Percentiles rank a stretch among this genome's conserved stretches.
These are phyloP conservation scores for Macaria notata DNA, from an alignment of 2,888 invertebrate genomes.

Conservation along the genomic window DNA sequence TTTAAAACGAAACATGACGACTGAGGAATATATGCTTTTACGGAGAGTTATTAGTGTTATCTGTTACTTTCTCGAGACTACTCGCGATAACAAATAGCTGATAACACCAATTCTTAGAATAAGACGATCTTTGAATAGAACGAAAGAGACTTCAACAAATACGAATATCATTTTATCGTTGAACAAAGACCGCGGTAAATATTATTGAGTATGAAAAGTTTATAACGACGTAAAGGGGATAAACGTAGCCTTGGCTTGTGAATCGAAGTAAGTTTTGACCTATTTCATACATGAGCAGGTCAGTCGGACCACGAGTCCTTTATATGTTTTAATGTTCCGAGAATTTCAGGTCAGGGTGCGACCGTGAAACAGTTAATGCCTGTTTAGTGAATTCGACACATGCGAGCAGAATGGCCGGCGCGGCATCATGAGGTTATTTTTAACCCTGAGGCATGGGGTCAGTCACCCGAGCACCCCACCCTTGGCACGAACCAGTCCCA, in stretches of 20 bases:
- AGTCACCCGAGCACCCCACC: slow-evolving; percentile 76
- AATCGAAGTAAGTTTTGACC: slow-evolving; percentile 7
- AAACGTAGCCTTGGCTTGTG: slow-evolving; percentile 2
- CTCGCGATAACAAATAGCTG: slow-evolving; percentile 48
- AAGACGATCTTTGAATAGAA: slow-evolving; percentile 45
- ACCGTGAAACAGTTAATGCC: slow-evolving; percentile 80
- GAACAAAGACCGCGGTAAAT: neutral
- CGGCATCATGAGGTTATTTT: slow-evolving; percentile 76
- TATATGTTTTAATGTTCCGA: slow-evolving; percentile 44
- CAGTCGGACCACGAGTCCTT: slow-evolving; percentile 21
- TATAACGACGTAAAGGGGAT: neutral
- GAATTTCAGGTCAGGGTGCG: slow-evolving; percentile 77
- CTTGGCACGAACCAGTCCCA: slow-evolving; percentile 74
- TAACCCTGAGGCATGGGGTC: slow-evolving; percentile 79
- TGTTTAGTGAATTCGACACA: slow-evolving; percentile 81
- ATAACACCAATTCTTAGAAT: slow-evolving; percentile 62
- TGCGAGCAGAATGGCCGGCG: slow-evolving; percentile 78
- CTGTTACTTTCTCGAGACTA: slow-evolving; percentile 35
- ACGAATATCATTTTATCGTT: slow-evolving; percentile 26
- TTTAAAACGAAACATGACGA: slow-evolving; percentile 19
- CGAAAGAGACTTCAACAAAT: slow-evolving; percentile 42
- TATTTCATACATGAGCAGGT: slow-evolving; percentile 23
- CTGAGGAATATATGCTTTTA: slow-evolving; percentile 19
- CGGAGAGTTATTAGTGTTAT: slow-evolving; percentile 28
- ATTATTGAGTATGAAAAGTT: neutral